Percentiles rank a stretch among this genome's conserved stretches.
Evolutionary conservation across 2,113 vertebrate genomes (phyloP).

Genomic region (Beaufortia kweichowensis): DNA sequence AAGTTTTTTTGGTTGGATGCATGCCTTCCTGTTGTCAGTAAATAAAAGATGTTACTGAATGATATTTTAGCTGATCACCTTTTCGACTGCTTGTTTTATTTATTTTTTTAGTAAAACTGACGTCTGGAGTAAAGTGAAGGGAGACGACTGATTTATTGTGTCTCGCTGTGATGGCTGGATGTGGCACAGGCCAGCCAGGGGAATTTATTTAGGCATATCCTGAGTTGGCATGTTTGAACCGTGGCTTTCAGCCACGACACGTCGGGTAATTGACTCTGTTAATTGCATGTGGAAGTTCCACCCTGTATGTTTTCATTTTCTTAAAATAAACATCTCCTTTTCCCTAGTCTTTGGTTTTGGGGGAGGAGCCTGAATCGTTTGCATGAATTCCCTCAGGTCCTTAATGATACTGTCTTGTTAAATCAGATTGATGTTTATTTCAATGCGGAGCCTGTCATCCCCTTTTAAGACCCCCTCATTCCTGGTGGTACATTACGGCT

Average conservation of each 20-base stretch:
- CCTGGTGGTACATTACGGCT: constrained; percentile 17
- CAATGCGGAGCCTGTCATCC: constrained; percentile 20
- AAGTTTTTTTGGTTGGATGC: constrained; percentile 24
- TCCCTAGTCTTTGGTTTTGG: neutral
- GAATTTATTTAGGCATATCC: neutral
- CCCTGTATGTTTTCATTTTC: constrained; percentile 16
- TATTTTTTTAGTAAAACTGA: neutral
- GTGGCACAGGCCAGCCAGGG: constrained; percentile 4
- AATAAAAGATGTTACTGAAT: neutral
- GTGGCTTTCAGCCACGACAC: neutral
- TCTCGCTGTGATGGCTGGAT: neutral
- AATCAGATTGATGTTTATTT: constrained; percentile 39
- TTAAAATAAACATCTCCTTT: constrained; percentile 39
- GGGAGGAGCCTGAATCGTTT: neutral
- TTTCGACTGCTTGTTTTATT: neutral
- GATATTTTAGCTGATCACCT: constrained; percentile 20
- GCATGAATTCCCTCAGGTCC: neutral
- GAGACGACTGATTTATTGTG: neutral
- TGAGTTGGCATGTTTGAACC: neutral
- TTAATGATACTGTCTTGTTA: constrained; percentile 38
- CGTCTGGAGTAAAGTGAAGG: neutral
- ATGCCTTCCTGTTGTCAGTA: constrained; percentile 9
- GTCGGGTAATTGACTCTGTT: neutral
- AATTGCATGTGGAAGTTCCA: constrained; percentile 46
- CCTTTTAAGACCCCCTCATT: neutral